Evolutionary conservation across 2,888 invertebrate genomes (phyloP).

Genomic region (Teleogryllus oceanicus): DNA sequence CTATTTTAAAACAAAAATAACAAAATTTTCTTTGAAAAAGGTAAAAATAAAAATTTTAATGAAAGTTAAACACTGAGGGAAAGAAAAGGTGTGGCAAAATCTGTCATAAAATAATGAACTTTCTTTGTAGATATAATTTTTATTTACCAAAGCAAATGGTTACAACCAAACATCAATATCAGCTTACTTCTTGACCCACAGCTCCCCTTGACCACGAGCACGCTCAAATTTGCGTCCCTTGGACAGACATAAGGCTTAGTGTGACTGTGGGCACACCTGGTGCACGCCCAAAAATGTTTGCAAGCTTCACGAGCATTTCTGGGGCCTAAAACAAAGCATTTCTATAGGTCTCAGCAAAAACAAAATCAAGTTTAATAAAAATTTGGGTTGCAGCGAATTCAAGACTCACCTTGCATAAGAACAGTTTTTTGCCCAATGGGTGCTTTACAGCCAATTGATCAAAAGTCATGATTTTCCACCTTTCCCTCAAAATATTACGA

Average conservation of each 20-base stretch:
- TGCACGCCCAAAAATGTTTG: constrained; percentile 94
- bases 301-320: constrained; percentile 92
- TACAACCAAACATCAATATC: constrained; percentile 19
- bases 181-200: constrained; percentile 84
- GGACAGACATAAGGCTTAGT: constrained; percentile 92
- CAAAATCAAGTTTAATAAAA: background rate
- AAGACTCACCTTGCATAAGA: constrained; percentile 71
- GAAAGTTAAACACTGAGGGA: no score
- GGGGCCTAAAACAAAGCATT: constrained; percentile 54
- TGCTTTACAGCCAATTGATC: constrained; percentile 93
- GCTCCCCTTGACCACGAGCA: constrained; percentile 94
- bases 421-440: constrained; percentile 94
- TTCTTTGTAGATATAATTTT: background rate
- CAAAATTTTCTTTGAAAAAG: no score
- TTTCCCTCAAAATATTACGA: constrained; percentile 88
- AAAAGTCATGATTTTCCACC: constrained; percentile 94
- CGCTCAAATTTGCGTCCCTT: constrained; percentile 98
- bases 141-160: constrained; percentile 20
- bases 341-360: background rate
- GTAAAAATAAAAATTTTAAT: no score
- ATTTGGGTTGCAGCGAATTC: background rate
- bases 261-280: constrained; percentile 98
- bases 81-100: no score
- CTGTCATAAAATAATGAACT: no score
- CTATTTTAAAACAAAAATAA: no score